phyloP scores from a whole-genome alignment of 2,113 vertebrate species.

The Hymenochirus boettgeri region DNA sequence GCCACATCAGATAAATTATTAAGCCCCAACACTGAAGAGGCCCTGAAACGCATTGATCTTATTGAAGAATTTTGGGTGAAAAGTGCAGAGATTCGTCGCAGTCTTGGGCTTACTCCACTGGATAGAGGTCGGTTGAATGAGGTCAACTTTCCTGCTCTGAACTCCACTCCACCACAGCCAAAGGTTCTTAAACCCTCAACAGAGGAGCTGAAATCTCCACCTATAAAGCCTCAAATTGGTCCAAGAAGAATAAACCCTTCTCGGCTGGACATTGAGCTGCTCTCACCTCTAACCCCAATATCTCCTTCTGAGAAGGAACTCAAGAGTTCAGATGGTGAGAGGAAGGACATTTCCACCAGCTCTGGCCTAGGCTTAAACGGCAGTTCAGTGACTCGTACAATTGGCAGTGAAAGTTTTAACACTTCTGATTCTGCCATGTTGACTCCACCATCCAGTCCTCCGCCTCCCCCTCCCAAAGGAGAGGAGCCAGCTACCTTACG shows the following conservation, averaged over 20 bases:
- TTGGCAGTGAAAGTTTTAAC: constrained; percentile 80
- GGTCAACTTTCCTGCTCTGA: constrained; percentile 56
- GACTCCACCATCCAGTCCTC: constrained; percentile 92
- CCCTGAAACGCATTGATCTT: constrained; percentile 74
- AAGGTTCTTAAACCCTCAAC: constrained; percentile 41
- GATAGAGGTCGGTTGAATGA: constrained; percentile 70
- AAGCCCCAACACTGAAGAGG: constrained; percentile 64
- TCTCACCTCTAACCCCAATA: constrained; percentile 61
- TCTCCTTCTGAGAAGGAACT: constrained; percentile 68
- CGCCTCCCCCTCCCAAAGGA: constrained; percentile 80
- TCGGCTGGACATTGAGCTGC: constrained; percentile 66
- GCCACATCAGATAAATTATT: constrained; percentile 49
- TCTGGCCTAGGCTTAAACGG: constrained; percentile 85
- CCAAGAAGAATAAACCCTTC: constrained; percentile 72
- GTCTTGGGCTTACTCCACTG: constrained; percentile 81
- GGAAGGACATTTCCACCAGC: constrained; percentile 79
- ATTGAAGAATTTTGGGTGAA: constrained; percentile 97
- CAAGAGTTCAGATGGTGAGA: constrained; percentile 63
- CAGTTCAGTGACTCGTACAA: constrained; percentile 72
- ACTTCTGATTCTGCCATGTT: constrained; percentile 90
- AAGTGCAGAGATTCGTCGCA: constrained; percentile 90
- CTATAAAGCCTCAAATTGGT: constrained; percentile 55
- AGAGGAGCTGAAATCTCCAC: constrained; percentile 57
- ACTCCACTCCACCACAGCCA: constrained; percentile 19
- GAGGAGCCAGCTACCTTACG: constrained; percentile 83